A percentile compares a stretch with the other conserved stretches of the same genome.
These are phyloP conservation scores for Rhinogobio ventralis DNA, from an alignment of 2,797 vertebrate species.

Conservation along the genomic window DNA sequence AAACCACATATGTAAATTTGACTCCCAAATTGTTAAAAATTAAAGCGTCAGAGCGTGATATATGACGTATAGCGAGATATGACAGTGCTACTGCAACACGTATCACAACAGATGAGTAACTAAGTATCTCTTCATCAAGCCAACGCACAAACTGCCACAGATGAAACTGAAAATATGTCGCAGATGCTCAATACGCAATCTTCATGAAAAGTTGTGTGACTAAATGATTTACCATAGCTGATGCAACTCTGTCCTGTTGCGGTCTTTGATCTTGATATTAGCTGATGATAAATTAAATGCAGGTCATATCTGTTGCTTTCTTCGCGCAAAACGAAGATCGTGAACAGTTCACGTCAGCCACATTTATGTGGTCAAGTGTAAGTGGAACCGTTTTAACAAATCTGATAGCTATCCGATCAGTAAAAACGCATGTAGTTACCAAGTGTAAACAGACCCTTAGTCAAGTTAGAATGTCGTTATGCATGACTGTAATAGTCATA, in stretches of 20 bases:
- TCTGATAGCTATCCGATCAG: neutral
- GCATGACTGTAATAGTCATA: neutral
- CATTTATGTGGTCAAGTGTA: neutral
- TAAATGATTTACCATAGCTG: neutral
- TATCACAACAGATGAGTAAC: neutral
- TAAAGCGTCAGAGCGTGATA: too few species aligned
- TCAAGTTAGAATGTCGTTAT: neutral
- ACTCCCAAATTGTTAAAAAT: too few species aligned
- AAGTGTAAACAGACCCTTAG: neutral
- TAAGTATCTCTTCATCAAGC: neutral
- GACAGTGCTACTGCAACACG: neutral
- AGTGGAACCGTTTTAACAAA: neutral
- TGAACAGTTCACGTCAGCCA: too few species aligned
- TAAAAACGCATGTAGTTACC: neutral
- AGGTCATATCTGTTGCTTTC: too few species aligned
- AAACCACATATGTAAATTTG: too few species aligned
- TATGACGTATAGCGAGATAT: too few species aligned
- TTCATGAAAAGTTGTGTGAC: neutral
- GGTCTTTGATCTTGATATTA: too few species aligned
- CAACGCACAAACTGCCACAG: neutral
- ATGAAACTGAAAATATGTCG: neutral
- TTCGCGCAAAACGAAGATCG: too few species aligned
- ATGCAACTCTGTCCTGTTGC: neutral
- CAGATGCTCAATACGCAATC: too few species aligned
- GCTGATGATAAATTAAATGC: too few species aligned